phyloP scores from a whole-genome alignment of 2,113 vertebrate species.

The Dicentrarchus labrax region DNA sequence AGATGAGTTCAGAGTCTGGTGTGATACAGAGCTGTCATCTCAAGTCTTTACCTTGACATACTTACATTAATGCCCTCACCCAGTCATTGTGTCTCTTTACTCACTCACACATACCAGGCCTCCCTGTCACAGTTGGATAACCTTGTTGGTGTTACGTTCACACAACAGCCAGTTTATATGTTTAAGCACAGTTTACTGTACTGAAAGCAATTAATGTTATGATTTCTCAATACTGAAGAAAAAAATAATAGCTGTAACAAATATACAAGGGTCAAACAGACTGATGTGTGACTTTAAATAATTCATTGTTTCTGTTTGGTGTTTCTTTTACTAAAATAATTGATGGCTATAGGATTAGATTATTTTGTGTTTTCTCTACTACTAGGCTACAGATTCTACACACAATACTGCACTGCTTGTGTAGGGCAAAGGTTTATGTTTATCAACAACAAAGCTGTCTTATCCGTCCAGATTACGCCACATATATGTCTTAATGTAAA shows the following conservation, averaged over 20 bases:
- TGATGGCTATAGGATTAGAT: background rate
- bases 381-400: background rate
- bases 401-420: background rate
- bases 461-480: background rate
- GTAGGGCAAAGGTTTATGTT: background rate
- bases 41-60: background rate
- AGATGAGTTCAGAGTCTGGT: background rate
- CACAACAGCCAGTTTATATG: background rate
- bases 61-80: background rate
- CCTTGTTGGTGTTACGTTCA: fast-evolving
- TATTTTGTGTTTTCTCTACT: background rate
- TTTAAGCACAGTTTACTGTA: too few relatives aligned
- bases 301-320: background rate
- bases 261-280: background rate
- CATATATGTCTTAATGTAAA: background rate
- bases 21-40: background rate
- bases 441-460: background rate
- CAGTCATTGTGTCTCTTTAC: too few relatives aligned
- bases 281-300: background rate
- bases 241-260: background rate
- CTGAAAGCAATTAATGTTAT: background rate
- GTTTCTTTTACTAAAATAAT: background rate
- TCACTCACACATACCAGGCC: background rate
- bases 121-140: background rate
- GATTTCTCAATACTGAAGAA: background rate